Conservation (phyloP, 2,113 vertebrate genomes). For the Balaeniceps rex region DNA sequence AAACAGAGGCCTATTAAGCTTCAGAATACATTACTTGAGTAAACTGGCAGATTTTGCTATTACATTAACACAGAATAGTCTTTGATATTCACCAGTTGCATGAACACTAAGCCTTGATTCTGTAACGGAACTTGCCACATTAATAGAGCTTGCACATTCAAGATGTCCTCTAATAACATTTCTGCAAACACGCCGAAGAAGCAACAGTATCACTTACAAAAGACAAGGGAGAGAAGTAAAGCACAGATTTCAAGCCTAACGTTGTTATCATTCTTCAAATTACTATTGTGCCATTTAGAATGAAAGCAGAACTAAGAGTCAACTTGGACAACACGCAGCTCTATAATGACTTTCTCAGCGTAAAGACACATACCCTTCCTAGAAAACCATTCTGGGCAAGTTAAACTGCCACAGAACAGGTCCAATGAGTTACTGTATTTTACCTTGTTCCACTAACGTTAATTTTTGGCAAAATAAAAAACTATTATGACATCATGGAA, state of each 20-base stretch:
- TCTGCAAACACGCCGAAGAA: neutral
- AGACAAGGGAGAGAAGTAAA: neutral
- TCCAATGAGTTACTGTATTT: neutral
- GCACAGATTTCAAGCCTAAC: neutral
- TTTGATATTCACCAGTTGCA: neutral
- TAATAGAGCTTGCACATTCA: neutral
- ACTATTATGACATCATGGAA: neutral
- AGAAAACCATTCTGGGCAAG: neutral
- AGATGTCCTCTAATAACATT: neutral
- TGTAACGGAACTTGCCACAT: neutral
- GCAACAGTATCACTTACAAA: neutral
- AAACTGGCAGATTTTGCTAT: neutral
- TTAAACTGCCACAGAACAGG: neutral
- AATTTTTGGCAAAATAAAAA: neutral
- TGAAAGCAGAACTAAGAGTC: neutral
- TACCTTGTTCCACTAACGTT: neutral
- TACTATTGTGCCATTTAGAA: neutral
- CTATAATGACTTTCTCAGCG: neutral
- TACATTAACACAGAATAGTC: neutral
- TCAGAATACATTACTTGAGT: neutral
- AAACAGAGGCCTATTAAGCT: slow-evolving; percentile 27
- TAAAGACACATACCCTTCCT: neutral
- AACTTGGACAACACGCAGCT: neutral
- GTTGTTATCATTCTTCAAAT: neutral
- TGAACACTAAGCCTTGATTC: neutral